A percentile compares a stretch with the other conserved stretches of the same genome.
Evolutionary conservation across 2,113 vertebrate species (phyloP).

Genomic region (Donacobius atricapilla): DNA sequence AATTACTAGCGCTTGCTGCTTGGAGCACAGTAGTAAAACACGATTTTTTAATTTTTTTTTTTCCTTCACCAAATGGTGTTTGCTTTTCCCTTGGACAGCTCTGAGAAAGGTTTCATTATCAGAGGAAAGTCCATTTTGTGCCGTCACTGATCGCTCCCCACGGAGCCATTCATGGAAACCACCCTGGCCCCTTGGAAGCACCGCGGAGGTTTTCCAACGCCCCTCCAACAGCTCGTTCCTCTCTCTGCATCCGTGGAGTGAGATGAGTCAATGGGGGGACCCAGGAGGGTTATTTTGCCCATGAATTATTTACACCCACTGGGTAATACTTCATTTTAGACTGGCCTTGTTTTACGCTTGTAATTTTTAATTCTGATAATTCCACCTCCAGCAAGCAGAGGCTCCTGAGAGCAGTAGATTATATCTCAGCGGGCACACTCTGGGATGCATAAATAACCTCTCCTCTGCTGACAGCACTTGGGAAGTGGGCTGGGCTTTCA

Average conservation of each 20-base stretch:
- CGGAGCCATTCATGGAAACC: neutral
- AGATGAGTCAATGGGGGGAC: neutral
- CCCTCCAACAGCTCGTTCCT: neutral
- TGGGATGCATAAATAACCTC: slow-evolving; percentile 6
- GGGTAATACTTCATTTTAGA: slow-evolving; percentile 31
- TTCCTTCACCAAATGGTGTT: neutral
- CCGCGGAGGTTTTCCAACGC: neutral
- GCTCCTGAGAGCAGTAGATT: slow-evolving; percentile 33
- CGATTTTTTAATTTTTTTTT: neutral
- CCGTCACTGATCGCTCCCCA: neutral
- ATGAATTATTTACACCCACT: slow-evolving; percentile 48
- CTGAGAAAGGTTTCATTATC: neutral
- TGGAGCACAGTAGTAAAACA: neutral
- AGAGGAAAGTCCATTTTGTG: neutral
- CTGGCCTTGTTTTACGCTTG: slow-evolving; percentile 27
- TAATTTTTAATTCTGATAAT: slow-evolving; percentile 62
- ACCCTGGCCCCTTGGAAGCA: neutral
- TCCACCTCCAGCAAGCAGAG: slow-evolving; percentile 12
- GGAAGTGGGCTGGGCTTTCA: slow-evolving; percentile 3
- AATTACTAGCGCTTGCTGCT: neutral
- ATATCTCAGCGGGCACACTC: neutral
- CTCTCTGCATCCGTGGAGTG: neutral
- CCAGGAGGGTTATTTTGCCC: neutral
- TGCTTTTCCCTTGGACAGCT: neutral
- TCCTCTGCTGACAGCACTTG: neutral